Evolutionary conservation across 53 echinoderm and acorn worm genomes (phyloP).

Genomic region (Arbacia lixula): DNA sequence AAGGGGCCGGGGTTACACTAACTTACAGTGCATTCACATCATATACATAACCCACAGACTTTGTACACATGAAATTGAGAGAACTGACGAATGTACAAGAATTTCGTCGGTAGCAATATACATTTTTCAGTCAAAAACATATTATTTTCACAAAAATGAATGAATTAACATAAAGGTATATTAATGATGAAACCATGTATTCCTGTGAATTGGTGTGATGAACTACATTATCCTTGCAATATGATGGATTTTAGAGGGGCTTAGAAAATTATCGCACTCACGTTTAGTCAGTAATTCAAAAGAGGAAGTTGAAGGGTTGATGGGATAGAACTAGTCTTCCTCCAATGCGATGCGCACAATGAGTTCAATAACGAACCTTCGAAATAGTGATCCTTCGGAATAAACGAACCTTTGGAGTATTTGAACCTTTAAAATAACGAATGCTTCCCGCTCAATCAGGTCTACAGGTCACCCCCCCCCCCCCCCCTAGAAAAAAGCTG

Average conservation of each 20-base stretch:
- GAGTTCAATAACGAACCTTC: too few relatives aligned
- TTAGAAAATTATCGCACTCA: background rate
- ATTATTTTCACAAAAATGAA: background rate
- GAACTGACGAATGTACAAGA: too few relatives aligned
- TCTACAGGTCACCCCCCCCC: too few relatives aligned
- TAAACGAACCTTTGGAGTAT: too few relatives aligned
- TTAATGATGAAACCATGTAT: background rate
- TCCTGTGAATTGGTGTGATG: background rate
- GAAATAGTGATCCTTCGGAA: too few relatives aligned
- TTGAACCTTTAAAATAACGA: too few relatives aligned
- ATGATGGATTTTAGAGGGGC: conserved; percentile 13
- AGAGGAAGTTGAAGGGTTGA: conserved; percentile 17
- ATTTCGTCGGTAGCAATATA: too few relatives aligned
- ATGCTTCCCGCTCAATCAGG: too few relatives aligned
- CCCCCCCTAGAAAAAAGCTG: too few relatives aligned
- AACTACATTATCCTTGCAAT: too few relatives aligned
- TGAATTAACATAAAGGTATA: background rate
- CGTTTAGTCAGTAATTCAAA: conserved; percentile 8
- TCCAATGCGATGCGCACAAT: background rate
- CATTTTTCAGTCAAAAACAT: background rate
- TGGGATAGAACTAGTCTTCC: background rate
- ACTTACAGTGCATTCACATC: background rate
- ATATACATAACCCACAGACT: too few relatives aligned
- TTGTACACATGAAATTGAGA: too few relatives aligned
- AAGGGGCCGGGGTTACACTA: background rate